Conservation (phyloP, 2,113 vertebrate genomes). For the Pachypanchax playfairii region DNA sequence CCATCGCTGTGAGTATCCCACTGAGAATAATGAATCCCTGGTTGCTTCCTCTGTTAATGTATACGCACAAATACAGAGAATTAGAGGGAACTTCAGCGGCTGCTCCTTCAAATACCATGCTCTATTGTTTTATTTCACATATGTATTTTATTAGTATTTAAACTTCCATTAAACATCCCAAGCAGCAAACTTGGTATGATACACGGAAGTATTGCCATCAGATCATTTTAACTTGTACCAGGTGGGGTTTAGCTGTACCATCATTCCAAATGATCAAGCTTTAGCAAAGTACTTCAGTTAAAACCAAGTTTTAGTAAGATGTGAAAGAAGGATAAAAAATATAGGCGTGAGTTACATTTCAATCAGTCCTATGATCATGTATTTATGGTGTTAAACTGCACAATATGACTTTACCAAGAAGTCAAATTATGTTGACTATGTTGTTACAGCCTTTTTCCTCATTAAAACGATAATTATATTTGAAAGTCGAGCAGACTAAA, state of each 20-base stretch:
- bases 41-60: slow-evolving; percentile 21
- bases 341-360: too few species aligned
- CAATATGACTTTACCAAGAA: background rate
- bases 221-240: too few species aligned
- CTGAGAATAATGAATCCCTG: slow-evolving; percentile 50
- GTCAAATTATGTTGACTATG: background rate
- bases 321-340: too few species aligned
- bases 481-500: background rate
- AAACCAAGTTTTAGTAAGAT: too few species aligned
- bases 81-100: slow-evolving; percentile 19
- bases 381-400: background rate
- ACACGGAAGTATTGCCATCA: background rate
- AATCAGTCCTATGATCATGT: too few species aligned
- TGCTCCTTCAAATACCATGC: background rate
- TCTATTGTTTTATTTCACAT: background rate
- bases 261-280: too few species aligned
- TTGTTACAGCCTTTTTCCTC: slow-evolving; percentile 3
- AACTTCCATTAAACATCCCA: background rate
- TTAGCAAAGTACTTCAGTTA: too few species aligned
- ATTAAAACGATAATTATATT: background rate
- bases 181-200: background rate
- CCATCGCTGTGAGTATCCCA: slow-evolving; percentile 80
- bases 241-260: too few species aligned
- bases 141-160: background rate
- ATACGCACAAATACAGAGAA: slow-evolving; percentile 9